Evolutionary conservation across 1,140 invertebrate species (phyloP).

Genomic region (Zaprionus taronus): DNA sequence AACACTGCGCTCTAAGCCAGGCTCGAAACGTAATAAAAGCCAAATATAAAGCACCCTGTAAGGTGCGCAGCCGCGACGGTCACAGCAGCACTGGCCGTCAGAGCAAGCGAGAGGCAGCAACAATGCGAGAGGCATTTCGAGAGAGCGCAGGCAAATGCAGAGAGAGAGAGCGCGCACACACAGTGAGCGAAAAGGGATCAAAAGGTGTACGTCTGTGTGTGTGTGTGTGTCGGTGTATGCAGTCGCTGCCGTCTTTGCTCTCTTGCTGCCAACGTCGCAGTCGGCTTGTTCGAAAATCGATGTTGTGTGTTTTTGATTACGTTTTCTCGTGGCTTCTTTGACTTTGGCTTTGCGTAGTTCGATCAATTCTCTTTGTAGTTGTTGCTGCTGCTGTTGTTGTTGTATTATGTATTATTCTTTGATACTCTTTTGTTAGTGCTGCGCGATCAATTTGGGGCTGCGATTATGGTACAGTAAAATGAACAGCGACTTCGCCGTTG

Average conservation of each 20-base stretch:
- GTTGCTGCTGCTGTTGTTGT: constrained; percentile 46
- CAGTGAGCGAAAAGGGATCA: constrained; percentile 74
- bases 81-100: constrained; percentile 42
- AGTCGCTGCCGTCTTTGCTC: constrained; percentile 11
- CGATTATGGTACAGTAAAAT: constrained; percentile 82
- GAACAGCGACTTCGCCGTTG: constrained; percentile 57
- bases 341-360: constrained; percentile 23
- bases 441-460: constrained; percentile 80
- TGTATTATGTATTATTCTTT: constrained; percentile 56
- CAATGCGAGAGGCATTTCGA: constrained; percentile 22
- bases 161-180: constrained; percentile 3
- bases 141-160: constrained; percentile 19
- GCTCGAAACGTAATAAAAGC: constrained; percentile 48
- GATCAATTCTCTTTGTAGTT: neutral
- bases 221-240: constrained; percentile 29
- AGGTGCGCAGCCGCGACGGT: constrained; percentile 39
- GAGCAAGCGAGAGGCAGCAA: constrained; percentile 37
- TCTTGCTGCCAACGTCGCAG: constrained; percentile 23
- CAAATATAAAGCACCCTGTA: constrained; percentile 71
- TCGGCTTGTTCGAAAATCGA: constrained; percentile 74
- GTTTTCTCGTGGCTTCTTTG: constrained; percentile 71
- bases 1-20: constrained; percentile 55
- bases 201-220: constrained; percentile 52
- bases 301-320: constrained; percentile 75
- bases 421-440: constrained; percentile 59